These are phyloP conservation scores for Philereme vetulata DNA, from an alignment of 2,888 invertebrate genomes.

Conservation along the genomic window DNA sequence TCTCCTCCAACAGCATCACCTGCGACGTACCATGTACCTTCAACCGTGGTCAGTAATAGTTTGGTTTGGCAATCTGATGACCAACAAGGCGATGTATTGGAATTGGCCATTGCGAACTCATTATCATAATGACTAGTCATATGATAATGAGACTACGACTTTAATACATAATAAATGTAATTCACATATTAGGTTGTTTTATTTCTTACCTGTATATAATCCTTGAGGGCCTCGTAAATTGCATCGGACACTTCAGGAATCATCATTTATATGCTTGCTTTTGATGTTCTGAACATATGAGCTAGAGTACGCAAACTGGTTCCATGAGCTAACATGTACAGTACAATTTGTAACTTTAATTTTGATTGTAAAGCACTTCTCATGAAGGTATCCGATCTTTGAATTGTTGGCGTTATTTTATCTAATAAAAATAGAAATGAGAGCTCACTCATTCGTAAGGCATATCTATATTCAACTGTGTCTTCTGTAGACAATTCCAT, in stretches of 20 bases:
- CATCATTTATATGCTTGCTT: constrained; percentile 29
- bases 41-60: background rate
- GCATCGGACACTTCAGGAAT: constrained; percentile 25
- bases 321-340: constrained; percentile 28
- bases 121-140: too few relatives aligned
- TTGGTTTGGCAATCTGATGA: too few relatives aligned
- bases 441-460: constrained; percentile 8
- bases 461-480: background rate
- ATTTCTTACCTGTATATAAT: constrained; percentile 18
- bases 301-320: constrained; percentile 18
- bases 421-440: constrained; percentile 26
- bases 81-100: too few relatives aligned
- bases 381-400: constrained; percentile 33
- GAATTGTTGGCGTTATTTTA: constrained; percentile 27
- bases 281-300: constrained; percentile 18
- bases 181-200: background rate
- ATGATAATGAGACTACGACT: too few relatives aligned
- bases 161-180: too few relatives aligned
- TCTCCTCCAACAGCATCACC: constrained; percentile 11
- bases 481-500: constrained; percentile 10
- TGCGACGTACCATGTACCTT: background rate
- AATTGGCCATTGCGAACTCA: too few relatives aligned
- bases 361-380: constrained; percentile 24
- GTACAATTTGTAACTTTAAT: constrained; percentile 26
- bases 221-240: constrained; percentile 25